These are phyloP conservation scores for Luidia sarsii DNA, from an alignment of 53 echinoderm and acorn worm genomes.

Conservation along the genomic window DNA sequence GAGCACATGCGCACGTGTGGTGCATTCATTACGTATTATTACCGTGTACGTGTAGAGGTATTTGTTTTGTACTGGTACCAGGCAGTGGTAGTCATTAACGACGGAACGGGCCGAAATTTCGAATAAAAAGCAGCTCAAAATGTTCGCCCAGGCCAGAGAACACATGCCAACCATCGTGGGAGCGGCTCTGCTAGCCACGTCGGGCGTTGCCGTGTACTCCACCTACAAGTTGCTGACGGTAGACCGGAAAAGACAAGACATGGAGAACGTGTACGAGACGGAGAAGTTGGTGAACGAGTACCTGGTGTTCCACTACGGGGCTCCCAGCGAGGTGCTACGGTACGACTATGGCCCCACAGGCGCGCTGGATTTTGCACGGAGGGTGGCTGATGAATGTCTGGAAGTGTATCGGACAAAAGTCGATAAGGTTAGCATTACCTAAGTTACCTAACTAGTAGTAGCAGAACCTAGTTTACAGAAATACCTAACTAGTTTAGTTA, in stretches of 20 bases:
- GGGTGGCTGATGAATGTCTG: slow-evolving; percentile 91
- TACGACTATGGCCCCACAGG: slow-evolving; percentile 89
- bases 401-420: slow-evolving; percentile 62
- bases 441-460: no score
- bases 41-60: no score
- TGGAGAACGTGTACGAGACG: slow-evolving; percentile 84
- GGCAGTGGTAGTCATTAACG: no score
- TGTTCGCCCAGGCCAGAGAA: slow-evolving; percentile 22
- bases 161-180: slow-evolving; percentile 58
- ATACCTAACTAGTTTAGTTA: no score
- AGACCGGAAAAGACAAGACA: slow-evolving; percentile 16
- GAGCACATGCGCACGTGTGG: no score
- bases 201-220: slow-evolving; percentile 79
- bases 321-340: slow-evolving; percentile 82
- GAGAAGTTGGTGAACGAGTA: slow-evolving; percentile 91
- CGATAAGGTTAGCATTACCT: no score
- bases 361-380: slow-evolving; percentile 83
- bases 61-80: no score
- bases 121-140: not conserved
- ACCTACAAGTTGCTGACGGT: slow-evolving; percentile 71
- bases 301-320: slow-evolving; percentile 87
- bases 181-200: slow-evolving; percentile 75
- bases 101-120: not conserved
- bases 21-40: no score
- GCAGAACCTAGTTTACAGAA: no score